Percentiles rank a stretch among this genome's conserved stretches.
These are phyloP conservation scores for Spodoptera littoralis DNA, from an alignment of 2,888 invertebrate genomes.

Conservation along the genomic window DNA sequence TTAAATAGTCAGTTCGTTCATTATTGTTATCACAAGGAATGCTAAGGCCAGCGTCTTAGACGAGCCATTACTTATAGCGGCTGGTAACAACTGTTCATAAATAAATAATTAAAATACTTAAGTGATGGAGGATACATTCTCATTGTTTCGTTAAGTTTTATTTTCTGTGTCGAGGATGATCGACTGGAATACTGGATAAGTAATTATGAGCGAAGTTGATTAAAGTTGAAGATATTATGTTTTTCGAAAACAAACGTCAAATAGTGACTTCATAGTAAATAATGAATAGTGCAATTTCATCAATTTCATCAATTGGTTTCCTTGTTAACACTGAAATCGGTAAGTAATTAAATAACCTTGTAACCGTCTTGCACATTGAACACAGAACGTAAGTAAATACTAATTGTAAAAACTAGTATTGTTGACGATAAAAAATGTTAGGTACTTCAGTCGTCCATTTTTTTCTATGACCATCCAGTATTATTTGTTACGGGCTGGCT, in stretches of 20 bases:
- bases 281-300: slow-evolving; percentile 2
- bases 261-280: too few relatives aligned
- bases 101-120: too few relatives aligned
- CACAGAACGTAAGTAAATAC: slow-evolving; percentile 2
- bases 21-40: too few relatives aligned
- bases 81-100: too few relatives aligned
- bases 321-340: slow-evolving; percentile 11
- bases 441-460: too few relatives aligned
- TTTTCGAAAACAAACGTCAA: too few relatives aligned
- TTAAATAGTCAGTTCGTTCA: too few relatives aligned
- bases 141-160: slow-evolving; percentile 15
- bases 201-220: too few relatives aligned
- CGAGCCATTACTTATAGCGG: too few relatives aligned
- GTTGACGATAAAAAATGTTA: neutral
- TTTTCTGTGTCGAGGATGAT: slow-evolving; percentile 18
- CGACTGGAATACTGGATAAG: neutral
- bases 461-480: neutral
- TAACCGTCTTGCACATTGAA: slow-evolving; percentile 13
- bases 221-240: too few relatives aligned
- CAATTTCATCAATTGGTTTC: slow-evolving; percentile 12
- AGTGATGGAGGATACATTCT: slow-evolving; percentile 6
- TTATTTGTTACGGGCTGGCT: slow-evolving; percentile 6
- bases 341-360: slow-evolving; percentile 18
- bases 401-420: slow-evolving; percentile 6
- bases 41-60: too few relatives aligned